Evolutionary conservation across 1,140 invertebrate genomes (phyloP).

Genomic region (Papilio polyxenes): DNA sequence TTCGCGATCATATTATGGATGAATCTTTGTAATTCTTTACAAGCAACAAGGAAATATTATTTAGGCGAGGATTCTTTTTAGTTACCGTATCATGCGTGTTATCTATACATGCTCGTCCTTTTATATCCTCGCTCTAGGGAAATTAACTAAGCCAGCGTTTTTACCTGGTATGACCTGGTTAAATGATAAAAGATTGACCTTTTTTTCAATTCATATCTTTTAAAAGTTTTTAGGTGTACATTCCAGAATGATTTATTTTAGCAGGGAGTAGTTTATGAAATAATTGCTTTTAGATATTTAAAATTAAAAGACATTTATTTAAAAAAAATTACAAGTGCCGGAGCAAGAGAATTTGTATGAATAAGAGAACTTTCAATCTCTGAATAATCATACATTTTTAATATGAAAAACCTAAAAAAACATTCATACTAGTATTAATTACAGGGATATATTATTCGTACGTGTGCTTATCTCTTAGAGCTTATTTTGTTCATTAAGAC

Average conservation of each 20-base stretch:
- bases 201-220: not conserved
- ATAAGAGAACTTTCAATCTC: not conserved
- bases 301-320: too few species aligned
- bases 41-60: not conserved
- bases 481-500: not conserved
- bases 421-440: not conserved
- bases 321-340: not conserved
- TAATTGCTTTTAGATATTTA: too few species aligned
- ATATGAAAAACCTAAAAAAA: too few species aligned
- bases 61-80: not conserved
- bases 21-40: too few species aligned
- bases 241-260: too few species aligned
- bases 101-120: not conserved
- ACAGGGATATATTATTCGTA: not conserved
- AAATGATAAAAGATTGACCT: not conserved
- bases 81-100: not conserved
- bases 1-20: too few species aligned
- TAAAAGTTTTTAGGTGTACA: not conserved
- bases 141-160: conserved; percentile 15
- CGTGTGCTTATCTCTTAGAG: not conserved
- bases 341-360: not conserved
- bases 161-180: not conserved
- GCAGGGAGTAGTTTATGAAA: too few species aligned
- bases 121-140: conserved; percentile 2
- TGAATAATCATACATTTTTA: too few species aligned